phyloP scores from a whole-genome alignment of 1,140 invertebrate genomes.

The Drosophila arawakana region DNA sequence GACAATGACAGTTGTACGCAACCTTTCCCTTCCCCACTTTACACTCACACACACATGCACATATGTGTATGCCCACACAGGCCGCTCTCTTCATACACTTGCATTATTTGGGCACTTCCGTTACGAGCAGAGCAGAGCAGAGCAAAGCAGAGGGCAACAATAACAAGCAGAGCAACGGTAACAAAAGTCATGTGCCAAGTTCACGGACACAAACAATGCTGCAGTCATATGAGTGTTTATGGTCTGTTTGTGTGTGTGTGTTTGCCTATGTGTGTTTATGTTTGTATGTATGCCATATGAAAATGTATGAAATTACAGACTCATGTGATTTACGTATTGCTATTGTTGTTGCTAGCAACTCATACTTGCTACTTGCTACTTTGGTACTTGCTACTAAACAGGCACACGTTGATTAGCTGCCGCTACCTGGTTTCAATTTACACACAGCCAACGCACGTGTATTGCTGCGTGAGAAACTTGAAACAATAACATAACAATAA shows the following conservation, averaged over 20 bases:
- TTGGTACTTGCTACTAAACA: not conserved
- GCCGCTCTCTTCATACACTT: conserved; percentile 20
- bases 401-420: conserved; percentile 50
- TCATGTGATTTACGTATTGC: conserved; percentile 68
- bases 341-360: conserved; percentile 56
- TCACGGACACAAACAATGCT: conserved; percentile 55
- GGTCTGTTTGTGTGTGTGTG: not conserved
- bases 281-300: conserved; percentile 43
- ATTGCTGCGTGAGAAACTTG: conserved; percentile 57
- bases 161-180: conserved; percentile 46
- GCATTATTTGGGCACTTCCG: conserved; percentile 61
- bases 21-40: not conserved
- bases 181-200: conserved; percentile 62
- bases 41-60: not conserved
- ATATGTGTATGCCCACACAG: not conserved
- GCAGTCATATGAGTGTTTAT: not conserved
- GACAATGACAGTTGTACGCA: conserved; percentile 5
- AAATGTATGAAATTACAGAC: conserved; percentile 74
- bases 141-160: conserved; percentile 24
- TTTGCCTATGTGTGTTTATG: conserved; percentile 6
- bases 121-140: conserved; percentile 49
- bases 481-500: conserved; percentile 70
- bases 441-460: conserved; percentile 63
- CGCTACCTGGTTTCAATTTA: conserved; percentile 68
- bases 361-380: conserved; percentile 13